Percentiles rank a stretch among this genome's conserved stretches.
These are phyloP conservation scores for Phymastichus coffea DNA, from an alignment of 1,140 invertebrate species.

Conservation along the genomic window DNA sequence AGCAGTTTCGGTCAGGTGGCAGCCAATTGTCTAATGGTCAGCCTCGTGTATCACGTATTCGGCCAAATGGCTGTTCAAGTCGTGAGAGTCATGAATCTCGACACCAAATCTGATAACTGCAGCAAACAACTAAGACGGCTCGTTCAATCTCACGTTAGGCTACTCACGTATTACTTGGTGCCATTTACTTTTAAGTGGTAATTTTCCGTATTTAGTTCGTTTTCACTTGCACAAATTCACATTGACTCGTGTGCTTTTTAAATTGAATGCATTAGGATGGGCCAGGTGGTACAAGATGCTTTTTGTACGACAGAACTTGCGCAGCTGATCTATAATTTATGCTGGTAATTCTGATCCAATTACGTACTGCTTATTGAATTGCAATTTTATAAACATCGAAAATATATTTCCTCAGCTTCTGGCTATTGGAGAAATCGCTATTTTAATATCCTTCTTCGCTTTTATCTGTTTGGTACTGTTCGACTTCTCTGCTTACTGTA, in stretches of 20 bases:
- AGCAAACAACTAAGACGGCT: slow-evolving; percentile 30
- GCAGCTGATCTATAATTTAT: too few relatives aligned
- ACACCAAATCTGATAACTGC: slow-evolving; percentile 29
- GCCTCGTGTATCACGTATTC: slow-evolving; percentile 14
- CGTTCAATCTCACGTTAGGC: slow-evolving; percentile 35
- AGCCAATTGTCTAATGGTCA: slow-evolving; percentile 12
- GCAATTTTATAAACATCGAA: too few relatives aligned
- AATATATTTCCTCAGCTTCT: too few relatives aligned
- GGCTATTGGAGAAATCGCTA: slow-evolving; percentile 33
- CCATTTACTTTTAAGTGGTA: too few relatives aligned
- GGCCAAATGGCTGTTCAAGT: slow-evolving; percentile 19
- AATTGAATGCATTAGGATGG: slow-evolving; percentile 38
- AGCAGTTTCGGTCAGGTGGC: not conserved
- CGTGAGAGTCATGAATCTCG: too few relatives aligned
- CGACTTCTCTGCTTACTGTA: slow-evolving; percentile 39
- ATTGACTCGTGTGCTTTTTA: too few relatives aligned
- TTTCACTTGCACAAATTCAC: not conserved
- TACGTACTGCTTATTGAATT: too few relatives aligned
- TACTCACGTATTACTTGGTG: too few relatives aligned
- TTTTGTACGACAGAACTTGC: slow-evolving; percentile 40
- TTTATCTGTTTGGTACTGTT: slow-evolving; percentile 42
- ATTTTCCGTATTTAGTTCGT: not conserved
- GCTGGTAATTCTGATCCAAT: too few relatives aligned
- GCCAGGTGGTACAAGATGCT: slow-evolving; percentile 34
- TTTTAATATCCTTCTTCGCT: slow-evolving; percentile 38